Percentiles rank a stretch among this genome's conserved stretches.
Conservation (phyloP, 2,797 vertebrate genomes). For the Aldrovandia affinis region DNA sequence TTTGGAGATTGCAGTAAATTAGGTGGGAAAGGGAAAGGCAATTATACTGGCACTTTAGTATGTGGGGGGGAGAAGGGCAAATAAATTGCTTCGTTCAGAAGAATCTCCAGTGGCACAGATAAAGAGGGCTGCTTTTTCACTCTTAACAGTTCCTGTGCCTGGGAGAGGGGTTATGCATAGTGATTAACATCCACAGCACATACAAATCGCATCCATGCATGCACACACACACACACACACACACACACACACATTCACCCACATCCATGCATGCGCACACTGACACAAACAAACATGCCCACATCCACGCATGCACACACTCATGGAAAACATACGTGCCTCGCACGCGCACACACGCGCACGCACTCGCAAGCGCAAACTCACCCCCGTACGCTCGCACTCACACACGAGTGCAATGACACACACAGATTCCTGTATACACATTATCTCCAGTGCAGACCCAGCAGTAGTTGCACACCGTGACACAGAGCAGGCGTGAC, state of each 20-base stretch:
- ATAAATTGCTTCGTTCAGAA: not conserved
- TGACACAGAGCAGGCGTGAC: not conserved
- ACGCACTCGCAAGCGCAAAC: too few relatives aligned
- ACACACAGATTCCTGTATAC: not conserved
- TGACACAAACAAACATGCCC: not conserved
- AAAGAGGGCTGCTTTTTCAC: not conserved
- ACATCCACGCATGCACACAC: too few relatives aligned
- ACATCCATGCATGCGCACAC: not conserved
- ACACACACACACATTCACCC: not conserved
- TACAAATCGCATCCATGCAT: not conserved
- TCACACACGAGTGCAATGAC: too few relatives aligned
- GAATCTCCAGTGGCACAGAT: not conserved
- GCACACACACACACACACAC: not conserved
- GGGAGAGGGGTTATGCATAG: not conserved
- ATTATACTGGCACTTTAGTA: not conserved
- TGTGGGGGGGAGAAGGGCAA: not conserved
- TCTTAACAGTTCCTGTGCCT: not conserved
- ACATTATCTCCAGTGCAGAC: not conserved
- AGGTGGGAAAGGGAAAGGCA: not conserved
- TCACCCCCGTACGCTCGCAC: too few relatives aligned
- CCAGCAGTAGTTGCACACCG: not conserved
- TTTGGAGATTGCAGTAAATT: not conserved
- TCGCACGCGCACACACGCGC: not conserved
- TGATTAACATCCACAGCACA: not conserved
- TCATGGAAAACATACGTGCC: not conserved